phyloP scores from a whole-genome alignment of 1,140 invertebrate species.

The Hetaerina americana region DNA sequence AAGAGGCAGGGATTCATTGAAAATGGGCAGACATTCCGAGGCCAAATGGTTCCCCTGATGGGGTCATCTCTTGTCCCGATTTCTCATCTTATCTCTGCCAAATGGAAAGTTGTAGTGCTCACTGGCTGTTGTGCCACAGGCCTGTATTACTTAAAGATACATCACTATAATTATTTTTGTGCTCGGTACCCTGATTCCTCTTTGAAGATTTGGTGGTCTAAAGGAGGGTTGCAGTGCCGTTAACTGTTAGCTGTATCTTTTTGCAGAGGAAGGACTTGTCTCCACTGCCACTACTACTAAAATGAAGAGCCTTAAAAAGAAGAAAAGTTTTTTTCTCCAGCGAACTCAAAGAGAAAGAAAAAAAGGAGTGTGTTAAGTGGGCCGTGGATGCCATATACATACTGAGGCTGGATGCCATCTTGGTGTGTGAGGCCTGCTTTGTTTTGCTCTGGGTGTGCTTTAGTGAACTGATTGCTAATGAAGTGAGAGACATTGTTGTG shows the following conservation, averaged over 20 bases:
- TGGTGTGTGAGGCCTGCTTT: background rate
- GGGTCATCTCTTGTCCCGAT: background rate
- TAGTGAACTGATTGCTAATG: background rate
- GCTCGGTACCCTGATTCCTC: background rate
- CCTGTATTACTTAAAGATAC: background rate
- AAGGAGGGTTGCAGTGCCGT: background rate
- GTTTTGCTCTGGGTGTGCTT: background rate
- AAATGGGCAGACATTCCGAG: background rate
- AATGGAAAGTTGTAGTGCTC: background rate
- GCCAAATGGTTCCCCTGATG: background rate
- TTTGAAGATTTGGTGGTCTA: background rate
- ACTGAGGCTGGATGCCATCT: background rate
- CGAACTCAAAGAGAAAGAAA: background rate
- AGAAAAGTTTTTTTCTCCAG: background rate
- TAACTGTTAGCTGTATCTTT: background rate
- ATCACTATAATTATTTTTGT: background rate
- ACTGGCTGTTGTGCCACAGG: background rate
- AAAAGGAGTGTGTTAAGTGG: too few species aligned
- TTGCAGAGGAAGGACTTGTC: background rate
- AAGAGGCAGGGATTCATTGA: background rate
- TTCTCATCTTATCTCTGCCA: background rate
- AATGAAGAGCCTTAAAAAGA: background rate
- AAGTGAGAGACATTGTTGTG: background rate
- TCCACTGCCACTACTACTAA: background rate
- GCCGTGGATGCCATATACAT: background rate